These are phyloP conservation scores for Entomobrya multifasciata DNA, from an alignment of 2,888 invertebrate species.

Conservation along the genomic window DNA sequence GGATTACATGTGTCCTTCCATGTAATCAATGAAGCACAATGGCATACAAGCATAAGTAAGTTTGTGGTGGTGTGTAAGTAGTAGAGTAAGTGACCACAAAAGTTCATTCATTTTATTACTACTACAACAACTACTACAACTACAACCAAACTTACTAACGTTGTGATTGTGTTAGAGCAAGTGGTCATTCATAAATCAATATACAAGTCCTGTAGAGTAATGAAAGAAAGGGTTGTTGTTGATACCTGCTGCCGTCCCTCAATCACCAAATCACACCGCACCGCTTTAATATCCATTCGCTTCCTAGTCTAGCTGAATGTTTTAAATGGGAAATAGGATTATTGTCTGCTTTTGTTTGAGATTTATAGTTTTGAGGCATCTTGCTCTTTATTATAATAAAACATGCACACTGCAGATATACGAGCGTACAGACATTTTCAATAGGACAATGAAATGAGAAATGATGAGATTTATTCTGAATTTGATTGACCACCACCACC, in stretches of 20 bases:
- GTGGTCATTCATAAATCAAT: slow-evolving; percentile 63
- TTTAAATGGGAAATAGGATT: slow-evolving; percentile 50
- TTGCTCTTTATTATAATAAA: neutral
- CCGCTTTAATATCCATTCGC: neutral
- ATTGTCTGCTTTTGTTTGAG: slow-evolving; percentile 27
- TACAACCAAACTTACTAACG: neutral
- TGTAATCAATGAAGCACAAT: slow-evolving; percentile 64
- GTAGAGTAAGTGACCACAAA: slow-evolving; percentile 50
- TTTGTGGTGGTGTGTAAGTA: neutral
- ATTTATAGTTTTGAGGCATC: slow-evolving; percentile 6
- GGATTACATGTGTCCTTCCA: slow-evolving; percentile 69
- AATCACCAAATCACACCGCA: neutral
- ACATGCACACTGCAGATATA: neutral
- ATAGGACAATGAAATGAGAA: slow-evolving; percentile 18
- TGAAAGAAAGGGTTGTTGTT: slow-evolving; percentile 23
- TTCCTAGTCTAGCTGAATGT: slow-evolving; percentile 20
- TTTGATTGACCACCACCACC: slow-evolving; percentile 25
- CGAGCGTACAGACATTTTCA: neutral
- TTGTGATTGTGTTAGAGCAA: neutral
- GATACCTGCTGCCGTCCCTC: neutral
- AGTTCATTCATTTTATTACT: slow-evolving; percentile 46
- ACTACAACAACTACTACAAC: neutral
- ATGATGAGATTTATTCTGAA: neutral
- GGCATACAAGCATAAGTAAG: neutral
- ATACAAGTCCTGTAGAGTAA: neutral